These are phyloP conservation scores for Sorex maritimensis DNA, from an alignment of 2,797 vertebrate genomes.

Conservation along the genomic window DNA sequence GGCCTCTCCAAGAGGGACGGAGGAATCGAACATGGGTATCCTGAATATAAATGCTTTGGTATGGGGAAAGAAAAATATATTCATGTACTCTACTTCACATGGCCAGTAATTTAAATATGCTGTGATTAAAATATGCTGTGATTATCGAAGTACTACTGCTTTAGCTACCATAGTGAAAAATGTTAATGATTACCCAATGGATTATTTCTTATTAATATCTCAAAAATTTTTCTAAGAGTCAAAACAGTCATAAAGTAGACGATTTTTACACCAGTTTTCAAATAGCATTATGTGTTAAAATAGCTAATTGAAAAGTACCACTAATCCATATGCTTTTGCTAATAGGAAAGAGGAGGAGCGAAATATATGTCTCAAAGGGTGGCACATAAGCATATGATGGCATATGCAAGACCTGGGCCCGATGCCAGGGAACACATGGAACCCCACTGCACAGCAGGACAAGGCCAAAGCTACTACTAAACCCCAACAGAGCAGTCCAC, in stretches of 20 bases:
- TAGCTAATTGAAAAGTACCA: neutral
- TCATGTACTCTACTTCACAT: neutral
- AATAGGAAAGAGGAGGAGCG: constrained; percentile 22
- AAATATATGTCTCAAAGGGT: too few relatives aligned
- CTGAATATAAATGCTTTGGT: constrained; percentile 43
- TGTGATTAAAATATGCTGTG: constrained; percentile 37
- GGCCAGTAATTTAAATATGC: constrained; percentile 14
- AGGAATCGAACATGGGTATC: too few relatives aligned
- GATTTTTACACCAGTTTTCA: constrained; percentile 16
- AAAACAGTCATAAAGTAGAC: neutral
- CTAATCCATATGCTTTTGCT: constrained; percentile 27
- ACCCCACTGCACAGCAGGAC: too few relatives aligned
- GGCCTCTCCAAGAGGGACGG: too few relatives aligned
- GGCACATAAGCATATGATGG: too few relatives aligned
- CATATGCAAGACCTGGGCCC: too few relatives aligned
- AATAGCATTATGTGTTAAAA: neutral
- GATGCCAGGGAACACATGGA: too few relatives aligned
- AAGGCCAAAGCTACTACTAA: too few relatives aligned
- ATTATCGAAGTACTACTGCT: neutral
- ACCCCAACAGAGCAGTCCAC: too few relatives aligned
- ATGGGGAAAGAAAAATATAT: constrained; percentile 26
- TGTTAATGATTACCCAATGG: constrained; percentile 12
- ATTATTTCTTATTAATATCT: constrained; percentile 53
- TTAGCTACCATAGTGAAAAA: constrained; percentile 31
- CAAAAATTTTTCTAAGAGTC: constrained; percentile 38